Conservation (phyloP, 2,888 invertebrate genomes). For the Eristalis arbustorum region DNA sequence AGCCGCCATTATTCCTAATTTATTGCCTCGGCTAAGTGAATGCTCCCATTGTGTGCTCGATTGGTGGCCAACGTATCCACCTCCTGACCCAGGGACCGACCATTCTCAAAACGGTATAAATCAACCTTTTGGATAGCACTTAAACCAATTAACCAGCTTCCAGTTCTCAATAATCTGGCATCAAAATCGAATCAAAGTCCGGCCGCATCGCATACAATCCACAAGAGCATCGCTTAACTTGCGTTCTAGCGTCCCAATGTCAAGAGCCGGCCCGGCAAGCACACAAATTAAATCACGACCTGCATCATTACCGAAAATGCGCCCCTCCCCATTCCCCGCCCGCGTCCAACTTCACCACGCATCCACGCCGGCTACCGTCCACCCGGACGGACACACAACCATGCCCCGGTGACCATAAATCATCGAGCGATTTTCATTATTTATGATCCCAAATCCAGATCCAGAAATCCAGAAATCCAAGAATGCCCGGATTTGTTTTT, state of each 20-base stretch:
- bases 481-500: slow-evolving; percentile 69
- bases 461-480: slow-evolving; percentile 14
- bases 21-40: not conserved
- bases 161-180: slow-evolving; percentile 21
- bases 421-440: slow-evolving; percentile 70
- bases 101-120: slow-evolving; percentile 28
- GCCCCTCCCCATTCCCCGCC: not conserved
- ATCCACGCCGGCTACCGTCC: slow-evolving; percentile 35
- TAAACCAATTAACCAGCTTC: slow-evolving; percentile 50
- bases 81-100: not conserved
- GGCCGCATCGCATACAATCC: not conserved
- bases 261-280: slow-evolving; percentile 16
- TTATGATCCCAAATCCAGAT: slow-evolving; percentile 54
- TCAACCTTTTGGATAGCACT: slow-evolving; percentile 40
- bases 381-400: not conserved
- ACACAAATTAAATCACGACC: slow-evolving; percentile 68
- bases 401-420: slow-evolving; percentile 54
- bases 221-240: slow-evolving; percentile 32
- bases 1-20: not conserved
- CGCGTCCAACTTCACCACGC: not conserved
- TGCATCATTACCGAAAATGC: slow-evolving; percentile 69
- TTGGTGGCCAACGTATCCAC: not conserved
- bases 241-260: slow-evolving; percentile 51
- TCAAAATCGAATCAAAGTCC: slow-evolving; percentile 40
- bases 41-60: not conserved